Base-by-base conservation (phyloP, 2,888 invertebrate genomes). In the Meteorus cinctellus region DNA sequence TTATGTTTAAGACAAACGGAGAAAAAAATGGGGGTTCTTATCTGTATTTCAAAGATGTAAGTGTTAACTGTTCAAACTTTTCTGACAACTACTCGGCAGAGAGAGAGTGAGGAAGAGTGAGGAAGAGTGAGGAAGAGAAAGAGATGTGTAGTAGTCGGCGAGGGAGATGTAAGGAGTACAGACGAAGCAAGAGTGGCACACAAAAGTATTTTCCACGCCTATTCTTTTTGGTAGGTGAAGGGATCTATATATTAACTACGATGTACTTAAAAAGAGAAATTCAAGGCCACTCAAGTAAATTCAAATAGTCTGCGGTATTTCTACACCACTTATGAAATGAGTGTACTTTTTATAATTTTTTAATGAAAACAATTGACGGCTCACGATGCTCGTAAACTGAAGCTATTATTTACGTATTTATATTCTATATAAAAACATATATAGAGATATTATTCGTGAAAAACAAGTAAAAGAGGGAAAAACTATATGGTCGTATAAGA, bases 401-500 rank as follows among this genome's bases (percentile, higher is more conserved):
- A 51, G 24, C 51, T 34, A 59, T n/a, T 51, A 73, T 65, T 55
- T 73, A 24, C 71, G 60, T 72, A 74, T 70, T 78, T 73, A 71
- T 75, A 74, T 24, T 63, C 68, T 73, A 75, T 62, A 74, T 63
- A 67, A 31, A 62, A 68, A 66, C 27, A 72, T 55, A 41, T 73
- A 63, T 55, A 51, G n/a, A 70, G 55, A 55, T 66, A 74, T 31
- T 51, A 63, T 48, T 55, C 24, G 51, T 48, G 31, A 14, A 65
- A 29, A 51, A 48, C 36, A 66, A 68, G 82, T 77, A 34, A 48
- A 41, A 41, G 8, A 12, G 41, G 41, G 41, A 41, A 19, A 51
- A 65, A 83, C 76, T 75, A 80, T 82, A 79, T 78, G 82, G 78
- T 79, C 45, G 68, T 75, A 74, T 87, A 86, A 85, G 83, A 82